Base-by-base conservation (phyloP, 2,113 vertebrate genomes). In the Caranx ignobilis region DNA sequence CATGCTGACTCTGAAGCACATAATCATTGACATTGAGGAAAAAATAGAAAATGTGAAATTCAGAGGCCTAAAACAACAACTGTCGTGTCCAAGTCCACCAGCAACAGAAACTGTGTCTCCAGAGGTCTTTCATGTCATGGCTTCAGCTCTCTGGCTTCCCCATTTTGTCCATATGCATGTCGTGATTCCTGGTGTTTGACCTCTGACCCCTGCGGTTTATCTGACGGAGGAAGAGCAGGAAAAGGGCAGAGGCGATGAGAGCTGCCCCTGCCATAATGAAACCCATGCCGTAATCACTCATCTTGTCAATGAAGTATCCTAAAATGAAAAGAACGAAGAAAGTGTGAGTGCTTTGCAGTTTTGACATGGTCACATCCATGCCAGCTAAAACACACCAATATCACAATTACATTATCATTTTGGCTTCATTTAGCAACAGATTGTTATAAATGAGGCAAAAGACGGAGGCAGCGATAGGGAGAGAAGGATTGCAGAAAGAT, bases 291-390 rank as follows among this genome's bases (percentile, higher is more conserved):
- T 93, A 92, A 74, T 89, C 88, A 16, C 64, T 79, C 89, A 87
- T 93, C 77, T 88, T 87, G 81, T 95, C 93, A 39, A 92, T 93
- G 71, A 94, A 92, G 83, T 89, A 80, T 31, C 89, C 94, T 93
- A 35, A 80, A 89, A 47, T 54, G 34, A 15, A 77, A 64, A 19
- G 31, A 7, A 34, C 4, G 2, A 26, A 26, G 26, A 26, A 64
- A 2, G 15, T 26, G 18, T 71, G 16, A 79, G 18, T 45, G 32
- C 52, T 39, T 56, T 47, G 12, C 39, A 54, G 48, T 39, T 64
- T 66, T 60, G 15, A 62, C 60, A 71, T 21, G 35, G 7, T 19
- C 21, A 56, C 26, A 41, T n/a, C 37, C 0, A 16, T 8, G 32
- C 45, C 21, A 35, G 35, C 43, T 18, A 35, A 47, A 45, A 61